Conservation (phyloP, 2,797 vertebrate genomes). For the Chanos chanos region DNA sequence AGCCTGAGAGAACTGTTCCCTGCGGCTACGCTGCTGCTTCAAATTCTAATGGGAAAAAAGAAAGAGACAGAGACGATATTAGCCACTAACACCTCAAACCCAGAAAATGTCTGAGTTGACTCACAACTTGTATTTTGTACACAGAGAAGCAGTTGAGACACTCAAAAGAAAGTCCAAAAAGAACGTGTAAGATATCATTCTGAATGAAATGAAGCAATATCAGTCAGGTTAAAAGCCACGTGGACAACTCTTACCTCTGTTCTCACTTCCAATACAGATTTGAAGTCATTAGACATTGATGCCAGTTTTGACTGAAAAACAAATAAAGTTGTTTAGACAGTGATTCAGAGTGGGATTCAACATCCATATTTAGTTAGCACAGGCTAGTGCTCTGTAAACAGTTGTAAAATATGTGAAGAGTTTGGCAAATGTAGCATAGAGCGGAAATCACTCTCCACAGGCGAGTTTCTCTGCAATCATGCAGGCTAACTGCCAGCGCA, state of each 20-base stretch:
- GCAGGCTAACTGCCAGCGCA: too few species aligned
- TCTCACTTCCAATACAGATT: slow-evolving; percentile 91
- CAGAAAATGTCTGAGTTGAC: too few species aligned
- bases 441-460: too few species aligned
- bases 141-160: too few species aligned
- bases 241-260: slow-evolving; percentile 80
- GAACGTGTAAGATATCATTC: not conserved
- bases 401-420: too few species aligned
- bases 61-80: not conserved
- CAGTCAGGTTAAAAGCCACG: not conserved
- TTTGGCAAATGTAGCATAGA: too few species aligned
- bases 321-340: not conserved
- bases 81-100: too few species aligned
- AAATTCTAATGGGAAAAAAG: slow-evolving; percentile 73
- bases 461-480: too few species aligned
- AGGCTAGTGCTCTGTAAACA: too few species aligned
- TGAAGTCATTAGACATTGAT: slow-evolving; percentile 95
- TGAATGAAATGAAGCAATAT: too few species aligned
- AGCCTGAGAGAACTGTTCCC: slow-evolving; percentile 88
- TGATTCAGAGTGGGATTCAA: not conserved
- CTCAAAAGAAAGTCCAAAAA: not conserved
- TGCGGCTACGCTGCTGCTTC: slow-evolving; percentile 88
- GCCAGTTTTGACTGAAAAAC: slow-evolving; percentile 89
- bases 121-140: too few species aligned
- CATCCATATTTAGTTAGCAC: too few species aligned